A percentile compares a stretch with the other conserved stretches of the same genome.
These are phyloP conservation scores for Dryas iulia DNA, from an alignment of 1,140 invertebrate species.

Conservation along the genomic window DNA sequence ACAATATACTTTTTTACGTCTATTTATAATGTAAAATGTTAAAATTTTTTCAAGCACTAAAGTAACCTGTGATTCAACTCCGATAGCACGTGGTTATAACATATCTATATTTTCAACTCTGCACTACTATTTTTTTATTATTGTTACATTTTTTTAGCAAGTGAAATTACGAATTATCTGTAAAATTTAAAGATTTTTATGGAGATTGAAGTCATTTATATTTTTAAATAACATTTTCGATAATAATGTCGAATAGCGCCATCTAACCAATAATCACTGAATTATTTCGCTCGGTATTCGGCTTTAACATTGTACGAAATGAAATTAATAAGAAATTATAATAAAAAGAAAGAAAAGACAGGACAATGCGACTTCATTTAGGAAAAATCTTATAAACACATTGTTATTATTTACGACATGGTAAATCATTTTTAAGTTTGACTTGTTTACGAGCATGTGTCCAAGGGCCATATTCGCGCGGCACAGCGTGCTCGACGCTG, in stretches of 20 bases:
- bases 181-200: neutral
- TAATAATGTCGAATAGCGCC: constrained; percentile 51
- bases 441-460: constrained; percentile 5
- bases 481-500: constrained; percentile 55
- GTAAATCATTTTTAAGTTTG: constrained; percentile 4
- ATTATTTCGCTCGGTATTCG: constrained; percentile 49
- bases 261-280: constrained; percentile 59
- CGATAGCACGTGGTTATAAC: neutral
- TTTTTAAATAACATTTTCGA: constrained; percentile 18
- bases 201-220: neutral
- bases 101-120: neutral
- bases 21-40: neutral
- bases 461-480: constrained; percentile 43
- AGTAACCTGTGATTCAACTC: neutral
- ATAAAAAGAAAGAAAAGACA: neutral
- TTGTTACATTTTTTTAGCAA: neutral
- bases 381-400: neutral
- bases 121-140: neutral
- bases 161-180: neutral
- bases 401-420: constrained; percentile 4
- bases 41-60: no score
- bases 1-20: neutral
- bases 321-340: constrained; percentile 14
- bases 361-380: neutral
- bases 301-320: neutral